phyloP scores from a whole-genome alignment of 2,113 vertebrate genomes.

The Epinephelus moara region DNA sequence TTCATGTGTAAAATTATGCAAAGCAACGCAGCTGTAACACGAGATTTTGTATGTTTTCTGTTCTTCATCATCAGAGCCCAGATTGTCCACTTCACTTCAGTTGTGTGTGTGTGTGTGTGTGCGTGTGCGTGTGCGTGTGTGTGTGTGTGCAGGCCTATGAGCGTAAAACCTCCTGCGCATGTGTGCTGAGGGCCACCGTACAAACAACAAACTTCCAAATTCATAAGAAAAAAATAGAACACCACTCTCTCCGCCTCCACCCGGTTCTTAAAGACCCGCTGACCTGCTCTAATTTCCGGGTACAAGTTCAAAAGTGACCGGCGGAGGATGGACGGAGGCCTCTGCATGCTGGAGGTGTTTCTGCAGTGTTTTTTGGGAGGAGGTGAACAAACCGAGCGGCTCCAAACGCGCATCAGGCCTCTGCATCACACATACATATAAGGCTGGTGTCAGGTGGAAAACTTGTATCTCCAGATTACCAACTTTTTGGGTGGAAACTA shows the following conservation, averaged over 20 bases:
- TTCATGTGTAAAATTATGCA: slow-evolving; percentile 63
- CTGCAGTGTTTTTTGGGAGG: neutral
- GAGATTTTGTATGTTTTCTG: slow-evolving; percentile 3
- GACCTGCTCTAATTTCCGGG: neutral
- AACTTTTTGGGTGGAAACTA: too few relatives aligned
- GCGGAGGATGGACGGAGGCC: neutral
- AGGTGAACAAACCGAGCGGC: neutral
- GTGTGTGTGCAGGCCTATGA: slow-evolving; percentile 20
- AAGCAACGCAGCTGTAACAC: slow-evolving; percentile 16
- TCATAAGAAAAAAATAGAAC: neutral
- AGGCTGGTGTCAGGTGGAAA: neutral
- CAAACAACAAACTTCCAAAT: neutral
- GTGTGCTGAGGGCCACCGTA: slow-evolving; percentile 37
- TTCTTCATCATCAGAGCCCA: slow-evolving; percentile 14
- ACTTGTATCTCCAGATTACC: slow-evolving; percentile 18
- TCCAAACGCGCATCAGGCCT: neutral
- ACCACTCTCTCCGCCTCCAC: neutral
- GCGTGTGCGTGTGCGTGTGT: slow-evolving; percentile 15
- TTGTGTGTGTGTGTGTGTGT: neutral
- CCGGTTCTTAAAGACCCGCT: neutral
- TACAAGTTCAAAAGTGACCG: neutral
- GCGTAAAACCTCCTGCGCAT: slow-evolving; percentile 58
- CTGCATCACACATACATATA: neutral
- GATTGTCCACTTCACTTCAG: neutral
- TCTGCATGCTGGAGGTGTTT: neutral